Conservation (phyloP, 2,888 invertebrate species). For the Sturmia bella region DNA sequence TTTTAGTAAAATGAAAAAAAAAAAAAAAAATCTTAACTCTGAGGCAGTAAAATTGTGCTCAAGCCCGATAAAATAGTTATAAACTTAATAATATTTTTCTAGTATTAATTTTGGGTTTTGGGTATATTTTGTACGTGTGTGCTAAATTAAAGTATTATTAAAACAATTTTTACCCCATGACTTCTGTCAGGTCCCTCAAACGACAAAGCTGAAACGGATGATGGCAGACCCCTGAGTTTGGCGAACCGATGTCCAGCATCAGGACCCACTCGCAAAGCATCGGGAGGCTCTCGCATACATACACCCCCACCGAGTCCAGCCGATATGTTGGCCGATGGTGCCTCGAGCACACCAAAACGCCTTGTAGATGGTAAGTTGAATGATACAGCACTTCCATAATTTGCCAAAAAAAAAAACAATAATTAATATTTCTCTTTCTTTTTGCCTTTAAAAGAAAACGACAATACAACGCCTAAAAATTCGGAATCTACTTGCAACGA, state of each 20-base stretch:
- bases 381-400: too few species aligned
- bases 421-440: neutral
- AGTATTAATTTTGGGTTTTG: too few species aligned
- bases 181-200: conserved; percentile 85
- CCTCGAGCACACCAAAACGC: conserved; percentile 90
- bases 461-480: conserved; percentile 84
- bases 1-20: too few species aligned
- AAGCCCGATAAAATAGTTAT: too few species aligned
- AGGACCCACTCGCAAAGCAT: conserved; percentile 83
- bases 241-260: conserved; percentile 88
- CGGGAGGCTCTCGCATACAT: conserved; percentile 85
- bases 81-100: too few species aligned
- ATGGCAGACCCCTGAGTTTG: conserved; percentile 88
- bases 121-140: too few species aligned
- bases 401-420: neutral
- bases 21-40: too few species aligned
- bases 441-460: conserved; percentile 80
- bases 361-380: conserved; percentile 84
- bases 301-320: conserved; percentile 89
- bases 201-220: conserved; percentile 88
- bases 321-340: conserved; percentile 90
- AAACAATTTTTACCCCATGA: neutral
- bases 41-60: too few species aligned
- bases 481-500: conserved; percentile 46
- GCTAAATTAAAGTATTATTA: too few species aligned